Conservation (phyloP, 2,888 invertebrate species). For the Aromia moschata region DNA sequence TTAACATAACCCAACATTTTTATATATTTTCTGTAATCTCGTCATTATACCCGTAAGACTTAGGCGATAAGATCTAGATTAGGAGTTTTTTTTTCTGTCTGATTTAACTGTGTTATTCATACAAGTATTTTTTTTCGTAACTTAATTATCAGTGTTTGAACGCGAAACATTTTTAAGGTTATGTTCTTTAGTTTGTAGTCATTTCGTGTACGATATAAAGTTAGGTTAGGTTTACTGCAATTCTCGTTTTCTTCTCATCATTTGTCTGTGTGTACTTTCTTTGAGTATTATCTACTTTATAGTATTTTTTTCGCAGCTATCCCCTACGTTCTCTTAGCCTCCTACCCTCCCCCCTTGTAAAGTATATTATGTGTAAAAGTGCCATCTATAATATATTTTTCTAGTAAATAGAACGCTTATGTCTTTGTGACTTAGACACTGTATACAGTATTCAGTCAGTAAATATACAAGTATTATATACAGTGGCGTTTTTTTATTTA, state of each 20-base stretch:
- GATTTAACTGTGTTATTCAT: slow-evolving; percentile 45
- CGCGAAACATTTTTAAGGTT: slow-evolving; percentile 24
- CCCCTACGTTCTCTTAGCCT: slow-evolving; percentile 25
- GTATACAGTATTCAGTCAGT: slow-evolving; percentile 64
- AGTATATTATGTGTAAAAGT: slow-evolving; percentile 62
- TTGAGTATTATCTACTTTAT: slow-evolving; percentile 30
- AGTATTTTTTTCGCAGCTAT: slow-evolving; percentile 35
- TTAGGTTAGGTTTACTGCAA: slow-evolving; percentile 31
- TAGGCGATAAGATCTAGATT: slow-evolving; percentile 43
- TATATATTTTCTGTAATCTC: slow-evolving; percentile 40
- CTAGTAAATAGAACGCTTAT: slow-evolving; percentile 64
- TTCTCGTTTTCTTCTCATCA: slow-evolving; percentile 24
- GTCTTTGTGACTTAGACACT: slow-evolving; percentile 64
- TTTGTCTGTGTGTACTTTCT: slow-evolving; percentile 36
- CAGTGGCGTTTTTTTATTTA: slow-evolving; percentile 4
- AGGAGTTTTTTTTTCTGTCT: slow-evolving; percentile 31
- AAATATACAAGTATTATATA: slow-evolving; percentile 63
- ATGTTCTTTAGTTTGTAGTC: slow-evolving; percentile 37
- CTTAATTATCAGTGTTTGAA: slow-evolving; percentile 17
- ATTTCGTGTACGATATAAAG: slow-evolving; percentile 35
- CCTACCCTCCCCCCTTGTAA: slow-evolving; percentile 45
- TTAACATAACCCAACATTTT: slow-evolving; percentile 37
- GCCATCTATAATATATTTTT: slow-evolving; percentile 65
- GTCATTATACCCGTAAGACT: slow-evolving; percentile 45
- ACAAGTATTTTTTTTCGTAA: slow-evolving; percentile 29